Conservation (phyloP, 2,888 invertebrate species). For the Mythimna lalbum region DNA sequence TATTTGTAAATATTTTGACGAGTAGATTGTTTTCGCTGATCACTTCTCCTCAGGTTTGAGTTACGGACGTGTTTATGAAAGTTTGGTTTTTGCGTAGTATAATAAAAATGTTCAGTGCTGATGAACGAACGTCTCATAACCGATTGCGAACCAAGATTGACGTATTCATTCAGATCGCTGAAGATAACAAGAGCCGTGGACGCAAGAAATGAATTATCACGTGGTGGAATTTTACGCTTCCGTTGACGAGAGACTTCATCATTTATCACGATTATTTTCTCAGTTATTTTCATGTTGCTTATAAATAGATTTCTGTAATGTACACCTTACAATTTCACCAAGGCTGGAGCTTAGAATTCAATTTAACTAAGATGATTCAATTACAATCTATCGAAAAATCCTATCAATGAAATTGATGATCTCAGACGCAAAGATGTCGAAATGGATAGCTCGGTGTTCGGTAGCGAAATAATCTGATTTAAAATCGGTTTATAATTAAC, state of each 20-base stretch:
- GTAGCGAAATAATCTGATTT: constrained; percentile 87
- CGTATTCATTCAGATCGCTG: constrained; percentile 78
- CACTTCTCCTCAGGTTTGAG: constrained; percentile 77
- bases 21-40: constrained; percentile 73
- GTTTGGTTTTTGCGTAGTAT: constrained; percentile 72
- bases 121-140: constrained; percentile 68
- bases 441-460: constrained; percentile 79
- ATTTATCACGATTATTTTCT: constrained; percentile 62
- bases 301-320: constrained; percentile 52
- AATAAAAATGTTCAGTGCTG: constrained; percentile 67
- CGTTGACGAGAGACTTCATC: constrained; percentile 66
- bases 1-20: constrained; percentile 84
- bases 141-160: constrained; percentile 79
- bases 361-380: constrained; percentile 76
- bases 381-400: constrained; percentile 81
- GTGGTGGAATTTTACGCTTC: constrained; percentile 74
- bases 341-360: constrained; percentile 71
- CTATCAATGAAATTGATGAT: constrained; percentile 84
- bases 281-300: constrained; percentile 45
- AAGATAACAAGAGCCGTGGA: constrained; percentile 70
- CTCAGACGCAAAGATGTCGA: constrained; percentile 77
- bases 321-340: constrained; percentile 52
- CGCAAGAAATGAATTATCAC: constrained; percentile 77
- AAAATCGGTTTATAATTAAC: constrained; percentile 87
- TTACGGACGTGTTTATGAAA: constrained; percentile 70